These are phyloP conservation scores for Cliona cf. orientalis DNA, from an alignment of 37 sponge, comb jelly and placozoan genomes.

Conservation along the genomic window DNA sequence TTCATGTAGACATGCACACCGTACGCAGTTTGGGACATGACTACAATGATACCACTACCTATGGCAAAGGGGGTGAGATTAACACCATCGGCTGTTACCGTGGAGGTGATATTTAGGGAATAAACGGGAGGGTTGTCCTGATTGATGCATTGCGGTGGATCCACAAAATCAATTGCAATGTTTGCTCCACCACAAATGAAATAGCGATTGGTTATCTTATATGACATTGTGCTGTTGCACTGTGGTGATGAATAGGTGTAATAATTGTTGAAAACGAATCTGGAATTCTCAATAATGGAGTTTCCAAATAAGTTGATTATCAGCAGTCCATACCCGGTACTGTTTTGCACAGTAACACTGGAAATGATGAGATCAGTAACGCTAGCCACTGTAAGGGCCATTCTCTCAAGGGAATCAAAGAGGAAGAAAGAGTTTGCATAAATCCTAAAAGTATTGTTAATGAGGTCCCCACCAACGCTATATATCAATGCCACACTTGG, in stretches of 20 bases:
- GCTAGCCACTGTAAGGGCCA: background rate
- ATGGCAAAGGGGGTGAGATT: background rate
- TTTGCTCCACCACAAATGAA: background rate
- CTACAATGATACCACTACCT: background rate
- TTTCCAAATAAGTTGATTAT: slow-evolving; percentile 3
- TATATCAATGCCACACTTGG: background rate
- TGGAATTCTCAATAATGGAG: background rate
- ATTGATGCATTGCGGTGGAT: background rate
- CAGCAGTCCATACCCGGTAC: slow-evolving; percentile 12
- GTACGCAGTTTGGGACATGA: background rate
- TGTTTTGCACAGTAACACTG: slow-evolving; percentile 1
- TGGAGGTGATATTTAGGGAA: background rate
- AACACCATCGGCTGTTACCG: background rate
- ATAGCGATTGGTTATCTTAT: background rate
- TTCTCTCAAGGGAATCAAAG: background rate
- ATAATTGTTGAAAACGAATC: slow-evolving; percentile 1
- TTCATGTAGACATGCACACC: background rate
- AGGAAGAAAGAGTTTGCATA: background rate
- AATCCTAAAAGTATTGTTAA: background rate
- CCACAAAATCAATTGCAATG: background rate
- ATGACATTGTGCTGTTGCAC: background rate
- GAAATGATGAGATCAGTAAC: background rate
- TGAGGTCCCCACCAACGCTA: background rate
- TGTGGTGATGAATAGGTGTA: background rate
- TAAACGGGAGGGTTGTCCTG: background rate